Evolutionary conservation across 30 jellyfish, hydroid and myxozoan genomes (phyloP).

Genomic region (Sanderia malayensis): DNA sequence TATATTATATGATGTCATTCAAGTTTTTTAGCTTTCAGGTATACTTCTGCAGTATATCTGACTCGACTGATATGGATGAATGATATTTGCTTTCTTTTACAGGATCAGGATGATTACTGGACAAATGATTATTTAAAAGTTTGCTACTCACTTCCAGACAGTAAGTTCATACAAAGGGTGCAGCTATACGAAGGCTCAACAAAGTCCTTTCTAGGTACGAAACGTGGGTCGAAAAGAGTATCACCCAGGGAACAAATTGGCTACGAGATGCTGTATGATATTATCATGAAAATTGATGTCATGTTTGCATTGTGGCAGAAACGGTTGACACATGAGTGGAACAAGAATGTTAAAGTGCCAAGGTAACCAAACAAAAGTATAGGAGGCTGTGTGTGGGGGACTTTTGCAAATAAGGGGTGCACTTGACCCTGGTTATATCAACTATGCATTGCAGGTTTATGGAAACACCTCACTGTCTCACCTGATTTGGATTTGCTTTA

Average conservation of each 20-base stretch:
- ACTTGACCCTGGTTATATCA: too few relatives aligned
- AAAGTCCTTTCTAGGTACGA: too few relatives aligned
- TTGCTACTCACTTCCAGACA: slow-evolving; percentile 50
- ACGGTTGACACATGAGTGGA: slow-evolving; percentile 53
- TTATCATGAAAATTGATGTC: slow-evolving; percentile 26
- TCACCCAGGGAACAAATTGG: not conserved
- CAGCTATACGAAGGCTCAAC: not conserved
- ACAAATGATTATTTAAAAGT: slow-evolving; percentile 25
- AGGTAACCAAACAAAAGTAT: slow-evolving; percentile 30
- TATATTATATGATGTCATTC: too few relatives aligned
- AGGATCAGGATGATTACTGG: slow-evolving; percentile 63
- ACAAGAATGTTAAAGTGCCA: slow-evolving; percentile 38
- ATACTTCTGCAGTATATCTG: too few relatives aligned
- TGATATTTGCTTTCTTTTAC: not conserved
- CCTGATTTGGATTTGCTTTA: not conserved
- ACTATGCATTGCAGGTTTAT: too few relatives aligned
- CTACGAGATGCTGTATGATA: slow-evolving; percentile 25
- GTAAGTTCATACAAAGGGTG: slow-evolving; percentile 7
- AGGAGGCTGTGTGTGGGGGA: too few relatives aligned
- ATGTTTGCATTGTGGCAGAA: slow-evolving; percentile 54
- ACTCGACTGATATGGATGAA: too few relatives aligned
- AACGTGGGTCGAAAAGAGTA: not conserved
- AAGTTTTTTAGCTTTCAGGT: too few relatives aligned
- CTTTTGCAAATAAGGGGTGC: too few relatives aligned
- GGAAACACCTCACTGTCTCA: too few relatives aligned